Percentiles rank a stretch among this genome's conserved stretches.
phyloP scores from a whole-genome alignment of 2,888 invertebrate genomes.

The Nebria brevicollis region DNA sequence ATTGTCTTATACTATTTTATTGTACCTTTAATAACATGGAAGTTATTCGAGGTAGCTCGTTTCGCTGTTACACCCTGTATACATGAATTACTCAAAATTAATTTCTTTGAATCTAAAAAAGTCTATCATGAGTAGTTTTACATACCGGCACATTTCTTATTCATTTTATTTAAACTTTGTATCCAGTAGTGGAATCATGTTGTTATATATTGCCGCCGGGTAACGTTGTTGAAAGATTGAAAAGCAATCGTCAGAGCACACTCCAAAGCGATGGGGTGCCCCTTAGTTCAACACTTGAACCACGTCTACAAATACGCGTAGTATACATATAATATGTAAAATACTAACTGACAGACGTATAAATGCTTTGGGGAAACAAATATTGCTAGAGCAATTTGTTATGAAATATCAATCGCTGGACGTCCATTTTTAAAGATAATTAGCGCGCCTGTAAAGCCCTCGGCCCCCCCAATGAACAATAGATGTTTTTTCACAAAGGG shows the following conservation, averaged over 20 bases:
- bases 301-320: not conserved
- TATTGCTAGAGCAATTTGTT: not conserved
- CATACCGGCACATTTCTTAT: too few species aligned
- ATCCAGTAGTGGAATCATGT: not conserved
- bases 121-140: too few species aligned
- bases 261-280: conserved; percentile 36
- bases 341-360: not conserved
- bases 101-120: too few species aligned
- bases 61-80: too few species aligned
- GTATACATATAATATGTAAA: conserved; percentile 7
- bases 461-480: conserved; percentile 1
- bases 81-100: too few species aligned
- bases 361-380: not conserved
- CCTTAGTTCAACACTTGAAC: conserved; percentile 24
- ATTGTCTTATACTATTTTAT: too few species aligned
- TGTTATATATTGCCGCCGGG: conserved; percentile 22
- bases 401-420: not conserved
- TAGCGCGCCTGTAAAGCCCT: not conserved
- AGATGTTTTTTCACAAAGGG: not conserved
- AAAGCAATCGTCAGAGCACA: conserved; percentile 37
- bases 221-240: conserved; percentile 22
- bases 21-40: too few species aligned
- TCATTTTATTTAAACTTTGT: not conserved
- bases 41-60: too few species aligned
- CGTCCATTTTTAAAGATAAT: not conserved